A percentile compares a stretch with the other conserved stretches of the same genome.
These are phyloP conservation scores for Neolamprologus kungweensis DNA, from an alignment of 2,113 vertebrate genomes.

Conservation along the genomic window DNA sequence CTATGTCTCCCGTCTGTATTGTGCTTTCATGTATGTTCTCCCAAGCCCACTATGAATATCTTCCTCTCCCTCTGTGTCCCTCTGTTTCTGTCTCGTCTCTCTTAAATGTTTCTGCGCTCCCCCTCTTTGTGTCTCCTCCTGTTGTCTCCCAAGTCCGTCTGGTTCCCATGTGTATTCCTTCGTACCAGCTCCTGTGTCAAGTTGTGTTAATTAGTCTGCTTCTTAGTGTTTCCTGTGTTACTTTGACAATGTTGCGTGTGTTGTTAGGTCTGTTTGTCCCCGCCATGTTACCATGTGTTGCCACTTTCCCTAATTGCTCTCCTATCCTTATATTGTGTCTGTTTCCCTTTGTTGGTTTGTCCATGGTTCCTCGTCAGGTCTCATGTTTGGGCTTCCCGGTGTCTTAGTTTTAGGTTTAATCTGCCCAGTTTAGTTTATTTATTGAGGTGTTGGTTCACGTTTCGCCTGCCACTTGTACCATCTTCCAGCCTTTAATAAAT, in stretches of 20 bases:
- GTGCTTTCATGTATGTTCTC: not conserved
- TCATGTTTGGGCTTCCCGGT: not conserved
- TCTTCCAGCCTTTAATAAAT: not conserved
- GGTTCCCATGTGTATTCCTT: rapidly evolving
- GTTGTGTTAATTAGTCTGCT: not conserved
- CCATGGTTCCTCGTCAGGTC: not conserved
- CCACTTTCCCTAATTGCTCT: not conserved
- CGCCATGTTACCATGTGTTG: not conserved
- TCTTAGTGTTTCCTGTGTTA: not conserved
- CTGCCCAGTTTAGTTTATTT: not conserved
- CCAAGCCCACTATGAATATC: rapidly evolving
- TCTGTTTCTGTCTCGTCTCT: not conserved
- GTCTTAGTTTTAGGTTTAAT: rapidly evolving
- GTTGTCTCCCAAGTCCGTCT: not conserved
- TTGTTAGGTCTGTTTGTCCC: not conserved
- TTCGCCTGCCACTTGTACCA: not conserved
- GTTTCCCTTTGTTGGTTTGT: not conserved
- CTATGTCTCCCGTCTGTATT: not conserved
- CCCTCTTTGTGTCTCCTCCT: rapidly evolving
- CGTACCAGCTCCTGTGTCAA: not conserved
- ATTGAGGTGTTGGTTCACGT: not conserved
- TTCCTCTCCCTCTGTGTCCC: not conserved
- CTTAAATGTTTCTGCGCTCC: rapidly evolving
- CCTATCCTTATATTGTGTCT: not conserved
- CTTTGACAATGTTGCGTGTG: not conserved